Evolutionary conservation across 1,140 invertebrate species (phyloP).

Genomic region (Augochlora pura): DNA sequence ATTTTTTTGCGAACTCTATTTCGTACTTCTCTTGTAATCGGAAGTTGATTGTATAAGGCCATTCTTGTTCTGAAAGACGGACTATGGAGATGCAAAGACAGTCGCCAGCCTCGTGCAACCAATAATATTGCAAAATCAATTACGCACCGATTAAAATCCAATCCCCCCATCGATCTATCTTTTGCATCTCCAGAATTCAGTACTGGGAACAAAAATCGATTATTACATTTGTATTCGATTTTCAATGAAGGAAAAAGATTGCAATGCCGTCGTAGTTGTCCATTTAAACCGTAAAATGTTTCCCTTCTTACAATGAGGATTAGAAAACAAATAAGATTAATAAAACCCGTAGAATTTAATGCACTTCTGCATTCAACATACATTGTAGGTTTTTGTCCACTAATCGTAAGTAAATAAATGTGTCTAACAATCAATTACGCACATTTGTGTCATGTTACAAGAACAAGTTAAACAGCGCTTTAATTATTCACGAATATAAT

Average conservation of each 20-base stretch:
- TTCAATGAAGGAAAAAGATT: conserved; percentile 3
- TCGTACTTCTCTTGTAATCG: conserved; percentile 30
- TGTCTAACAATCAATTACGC: conserved; percentile 28
- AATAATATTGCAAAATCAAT: conserved; percentile 14
- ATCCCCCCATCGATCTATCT: conserved; percentile 18
- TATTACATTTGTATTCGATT: conserved; percentile 27
- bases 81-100: conserved; percentile 43
- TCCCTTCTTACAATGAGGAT: not conserved
- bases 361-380: conserved; percentile 11
- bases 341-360: conserved; percentile 32
- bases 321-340: not conserved
- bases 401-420: conserved; percentile 4
- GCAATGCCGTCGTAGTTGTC: not conserved
- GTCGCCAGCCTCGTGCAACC: not conserved
- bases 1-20: not conserved
- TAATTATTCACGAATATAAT: conserved; percentile 37
- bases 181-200: conserved; percentile 49
- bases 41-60: conserved; percentile 54
- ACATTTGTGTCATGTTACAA: conserved; percentile 32
- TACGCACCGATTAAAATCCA: conserved; percentile 21
- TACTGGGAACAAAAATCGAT: conserved; percentile 40
- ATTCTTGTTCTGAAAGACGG: conserved; percentile 53
- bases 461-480: conserved; percentile 37
- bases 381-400: not conserved
- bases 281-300: not conserved